phyloP scores from a whole-genome alignment of 1,140 invertebrate genomes.

The Acromyrmex echinatior region DNA sequence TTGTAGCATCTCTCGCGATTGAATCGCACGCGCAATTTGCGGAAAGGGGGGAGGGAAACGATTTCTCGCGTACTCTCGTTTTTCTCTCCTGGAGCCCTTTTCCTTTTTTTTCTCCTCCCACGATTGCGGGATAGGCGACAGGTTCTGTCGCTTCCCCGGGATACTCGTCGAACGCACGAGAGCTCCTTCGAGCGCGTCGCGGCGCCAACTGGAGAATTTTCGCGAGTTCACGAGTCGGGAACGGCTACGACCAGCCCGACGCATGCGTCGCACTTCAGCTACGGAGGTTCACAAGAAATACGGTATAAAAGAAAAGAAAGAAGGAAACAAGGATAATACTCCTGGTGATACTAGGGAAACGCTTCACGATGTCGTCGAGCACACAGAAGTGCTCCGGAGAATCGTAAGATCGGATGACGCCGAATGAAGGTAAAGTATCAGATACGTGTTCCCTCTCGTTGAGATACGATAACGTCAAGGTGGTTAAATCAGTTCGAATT shows the following conservation, averaged over 20 bases:
- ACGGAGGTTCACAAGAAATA: slow-evolving; percentile 32
- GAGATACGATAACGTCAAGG: background rate
- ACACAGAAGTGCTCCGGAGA: background rate
- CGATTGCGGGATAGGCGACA: background rate
- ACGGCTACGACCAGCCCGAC: slow-evolving; percentile 21
- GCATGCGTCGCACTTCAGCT: slow-evolving; percentile 62
- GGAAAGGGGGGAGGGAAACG: background rate
- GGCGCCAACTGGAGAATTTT: slow-evolving; percentile 72
- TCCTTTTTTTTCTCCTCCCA: too few species aligned
- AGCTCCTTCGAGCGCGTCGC: slow-evolving; percentile 69
- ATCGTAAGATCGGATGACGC: background rate
- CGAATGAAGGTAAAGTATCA: background rate
- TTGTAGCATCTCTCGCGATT: slow-evolving; percentile 40
- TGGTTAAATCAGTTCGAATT: background rate
- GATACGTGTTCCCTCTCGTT: background rate
- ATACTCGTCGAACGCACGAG: background rate
- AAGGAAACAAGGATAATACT: background rate
- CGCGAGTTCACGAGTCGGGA: slow-evolving; percentile 53
- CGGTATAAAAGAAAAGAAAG: background rate
- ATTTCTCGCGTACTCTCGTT: background rate
- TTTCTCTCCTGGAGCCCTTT: slow-evolving; percentile 1
- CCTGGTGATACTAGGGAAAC: background rate
- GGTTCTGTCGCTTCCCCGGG: background rate
- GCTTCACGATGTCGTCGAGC: background rate
- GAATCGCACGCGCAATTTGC: slow-evolving; percentile 40